Evolutionary conservation across 2,113 vertebrate species (phyloP).

Genomic region (Thunnus thynnus): DNA sequence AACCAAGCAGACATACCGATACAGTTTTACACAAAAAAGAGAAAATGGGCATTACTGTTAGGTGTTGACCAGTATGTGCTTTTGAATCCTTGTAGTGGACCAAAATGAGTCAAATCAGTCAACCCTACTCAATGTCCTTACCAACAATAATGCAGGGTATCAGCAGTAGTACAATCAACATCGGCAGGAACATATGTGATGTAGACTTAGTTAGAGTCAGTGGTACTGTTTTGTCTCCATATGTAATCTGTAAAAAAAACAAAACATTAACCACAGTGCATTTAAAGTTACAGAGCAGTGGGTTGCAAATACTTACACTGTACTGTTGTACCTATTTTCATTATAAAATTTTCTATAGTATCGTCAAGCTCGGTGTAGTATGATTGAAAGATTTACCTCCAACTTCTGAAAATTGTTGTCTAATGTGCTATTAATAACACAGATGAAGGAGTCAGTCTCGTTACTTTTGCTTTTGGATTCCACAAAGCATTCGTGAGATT

Average conservation of each 20-base stretch:
- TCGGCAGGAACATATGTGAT: not conserved
- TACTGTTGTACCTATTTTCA: too few species aligned
- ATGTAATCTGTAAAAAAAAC: conserved; percentile 83
- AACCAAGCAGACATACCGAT: not conserved
- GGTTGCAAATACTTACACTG: not conserved
- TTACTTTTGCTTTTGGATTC: conserved; percentile 73
- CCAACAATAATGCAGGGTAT: conserved; percentile 85
- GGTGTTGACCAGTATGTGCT: not conserved
- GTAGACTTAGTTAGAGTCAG: not conserved
- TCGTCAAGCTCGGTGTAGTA: not conserved
- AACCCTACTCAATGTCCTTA: conserved; percentile 70
- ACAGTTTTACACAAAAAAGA: not conserved
- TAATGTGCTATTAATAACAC: conserved; percentile 71
- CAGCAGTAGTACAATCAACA: conserved; percentile 62
- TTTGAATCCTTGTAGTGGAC: not conserved
- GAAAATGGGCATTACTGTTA: not conserved
- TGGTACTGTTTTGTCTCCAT: conserved; percentile 77
- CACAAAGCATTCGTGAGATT: conserved; percentile 78
- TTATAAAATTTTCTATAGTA: too few species aligned
- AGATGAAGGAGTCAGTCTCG: conserved; percentile 84
- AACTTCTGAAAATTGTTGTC: conserved; percentile 43
- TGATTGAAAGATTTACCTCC: conserved; percentile 53
- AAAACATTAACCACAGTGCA: not conserved
- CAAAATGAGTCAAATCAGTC: not conserved
- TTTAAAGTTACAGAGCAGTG: not conserved